Evolutionary conservation across 2,888 invertebrate genomes (phyloP).

Genomic region (Panorpa germanica): DNA sequence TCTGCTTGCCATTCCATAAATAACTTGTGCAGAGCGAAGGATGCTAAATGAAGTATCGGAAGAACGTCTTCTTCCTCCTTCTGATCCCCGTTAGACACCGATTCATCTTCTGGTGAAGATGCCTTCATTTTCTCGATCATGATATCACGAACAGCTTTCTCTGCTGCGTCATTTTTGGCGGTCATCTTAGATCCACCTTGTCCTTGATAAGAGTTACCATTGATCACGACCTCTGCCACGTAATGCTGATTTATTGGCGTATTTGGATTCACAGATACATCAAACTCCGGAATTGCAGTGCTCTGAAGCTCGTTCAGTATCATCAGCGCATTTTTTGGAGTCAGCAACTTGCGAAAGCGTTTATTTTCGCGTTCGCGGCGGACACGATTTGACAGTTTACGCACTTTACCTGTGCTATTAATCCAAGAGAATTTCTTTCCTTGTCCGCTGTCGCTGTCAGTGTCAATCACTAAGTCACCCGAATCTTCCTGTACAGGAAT

Average conservation of each 20-base stretch:
- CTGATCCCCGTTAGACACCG: constrained; percentile 14
- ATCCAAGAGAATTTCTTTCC: no score
- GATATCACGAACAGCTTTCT: constrained; percentile 53
- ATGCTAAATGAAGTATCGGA: constrained; percentile 71
- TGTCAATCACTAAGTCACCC: no score
- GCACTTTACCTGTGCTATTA: no score
- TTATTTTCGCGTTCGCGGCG: constrained; percentile 58
- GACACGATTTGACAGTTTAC: no score
- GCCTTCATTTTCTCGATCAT: constrained; percentile 40
- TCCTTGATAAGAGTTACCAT: constrained; percentile 38
- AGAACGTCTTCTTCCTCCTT: constrained; percentile 33
- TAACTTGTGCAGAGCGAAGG: constrained; percentile 67
- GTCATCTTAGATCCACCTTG: constrained; percentile 22
- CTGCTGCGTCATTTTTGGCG: constrained; percentile 63
- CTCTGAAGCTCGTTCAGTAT: constrained; percentile 62
- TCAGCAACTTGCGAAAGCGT: constrained; percentile 49
- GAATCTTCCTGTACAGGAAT: no score
- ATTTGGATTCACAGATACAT: constrained; percentile 12
- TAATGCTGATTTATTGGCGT: constrained; percentile 20
- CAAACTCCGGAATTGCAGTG: constrained; percentile 20
- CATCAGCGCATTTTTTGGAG: constrained; percentile 74
- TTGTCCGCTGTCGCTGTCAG: no score
- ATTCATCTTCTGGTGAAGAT: constrained; percentile 20
- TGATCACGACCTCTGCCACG: constrained; percentile 34
- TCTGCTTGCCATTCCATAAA: constrained; percentile 68